Conservation (phyloP, 2,797 vertebrate genomes). For the Setipinna tenuifilis region DNA sequence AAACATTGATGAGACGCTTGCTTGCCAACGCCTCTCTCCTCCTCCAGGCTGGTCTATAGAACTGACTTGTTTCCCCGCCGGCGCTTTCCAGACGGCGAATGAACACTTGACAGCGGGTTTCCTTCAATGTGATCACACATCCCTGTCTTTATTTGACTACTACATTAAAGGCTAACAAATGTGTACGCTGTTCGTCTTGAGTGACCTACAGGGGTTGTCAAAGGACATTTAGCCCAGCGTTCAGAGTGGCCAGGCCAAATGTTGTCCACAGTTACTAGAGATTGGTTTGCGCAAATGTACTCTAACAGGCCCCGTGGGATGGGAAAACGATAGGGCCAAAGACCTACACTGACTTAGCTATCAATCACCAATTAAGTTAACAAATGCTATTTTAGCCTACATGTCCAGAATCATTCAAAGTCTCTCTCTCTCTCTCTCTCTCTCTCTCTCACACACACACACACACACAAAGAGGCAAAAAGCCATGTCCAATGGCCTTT, state of each 20-base stretch:
- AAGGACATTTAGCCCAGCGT: background rate
- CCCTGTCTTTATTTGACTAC: slow-evolving; percentile 55
- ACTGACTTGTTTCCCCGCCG: slow-evolving; percentile 59
- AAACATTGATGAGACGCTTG: slow-evolving; percentile 63
- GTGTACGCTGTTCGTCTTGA: slow-evolving; percentile 6
- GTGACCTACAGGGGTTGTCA: background rate
- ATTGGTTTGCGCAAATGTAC: background rate
- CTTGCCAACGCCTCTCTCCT: slow-evolving; percentile 62
- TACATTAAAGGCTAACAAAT: slow-evolving; percentile 53
- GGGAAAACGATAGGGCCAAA: too few species aligned
- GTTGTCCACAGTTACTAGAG: background rate
- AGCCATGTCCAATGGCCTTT: too few species aligned
- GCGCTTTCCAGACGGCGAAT: slow-evolving; percentile 61
- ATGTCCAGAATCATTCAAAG: too few species aligned
- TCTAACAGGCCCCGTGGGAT: background rate
- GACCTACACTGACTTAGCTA: too few species aligned
- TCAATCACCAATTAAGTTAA: too few species aligned
- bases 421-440: background rate
- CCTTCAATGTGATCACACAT: slow-evolving; percentile 57
- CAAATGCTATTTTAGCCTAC: too few species aligned
- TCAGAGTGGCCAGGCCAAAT: background rate
- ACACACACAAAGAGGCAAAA: too few species aligned
- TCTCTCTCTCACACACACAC: background rate
- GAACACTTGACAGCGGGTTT: slow-evolving; percentile 66
- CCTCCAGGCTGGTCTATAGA: slow-evolving; percentile 56